Evolutionary conservation across 2,113 vertebrate genomes (phyloP).

Genomic region (Struthio camelus): DNA sequence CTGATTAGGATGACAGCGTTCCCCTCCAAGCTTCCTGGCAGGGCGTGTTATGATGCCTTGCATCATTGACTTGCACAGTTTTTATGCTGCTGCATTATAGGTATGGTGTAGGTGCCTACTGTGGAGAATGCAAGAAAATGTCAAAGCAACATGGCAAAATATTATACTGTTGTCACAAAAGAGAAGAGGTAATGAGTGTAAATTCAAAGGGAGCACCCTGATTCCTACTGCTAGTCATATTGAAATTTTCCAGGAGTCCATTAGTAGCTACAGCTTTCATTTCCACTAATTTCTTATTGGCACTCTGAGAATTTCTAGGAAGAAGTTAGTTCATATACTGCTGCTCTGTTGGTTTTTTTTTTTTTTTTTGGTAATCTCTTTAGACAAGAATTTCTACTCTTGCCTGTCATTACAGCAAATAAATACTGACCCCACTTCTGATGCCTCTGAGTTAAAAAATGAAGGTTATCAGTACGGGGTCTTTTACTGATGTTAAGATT

Average conservation of each 20-base stretch:
- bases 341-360: not conserved
- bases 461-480: not conserved
- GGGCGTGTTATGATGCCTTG: not conserved
- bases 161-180: not conserved
- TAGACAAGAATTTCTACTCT: not conserved
- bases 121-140: not conserved
- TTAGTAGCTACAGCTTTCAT: not conserved
- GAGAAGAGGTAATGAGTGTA: not conserved
- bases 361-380: not conserved
- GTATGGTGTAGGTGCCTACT: accelerated
- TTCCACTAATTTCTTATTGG: not conserved
- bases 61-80: not conserved
- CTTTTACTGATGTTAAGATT: not conserved
- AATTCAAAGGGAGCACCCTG: not conserved
- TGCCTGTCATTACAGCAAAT: not conserved
- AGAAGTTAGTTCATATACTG: not conserved
- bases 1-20: not conserved
- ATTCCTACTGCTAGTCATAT: not conserved
- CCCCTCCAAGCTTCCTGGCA: not conserved
- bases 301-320: not conserved
- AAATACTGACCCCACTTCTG: not conserved
- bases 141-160: not conserved
- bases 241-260: not conserved
- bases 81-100: not conserved
- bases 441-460: constrained; percentile 10